Percentiles rank a stretch among this genome's conserved stretches.
phyloP scores from a whole-genome alignment of 1,140 invertebrate species.

The Triops cancriformis region DNA sequence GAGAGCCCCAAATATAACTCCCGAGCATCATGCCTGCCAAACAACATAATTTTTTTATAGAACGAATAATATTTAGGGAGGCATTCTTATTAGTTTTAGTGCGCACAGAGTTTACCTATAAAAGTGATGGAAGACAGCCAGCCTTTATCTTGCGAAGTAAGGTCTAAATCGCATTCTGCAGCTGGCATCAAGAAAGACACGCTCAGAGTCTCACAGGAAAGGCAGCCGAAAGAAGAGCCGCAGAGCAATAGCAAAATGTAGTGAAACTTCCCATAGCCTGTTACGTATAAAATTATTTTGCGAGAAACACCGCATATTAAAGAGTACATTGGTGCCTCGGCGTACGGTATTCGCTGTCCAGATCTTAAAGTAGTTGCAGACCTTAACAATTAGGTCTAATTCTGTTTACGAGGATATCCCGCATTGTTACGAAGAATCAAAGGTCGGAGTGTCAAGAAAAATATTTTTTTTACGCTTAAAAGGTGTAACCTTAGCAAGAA shows the following conservation, averaged over 20 bases:
- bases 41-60: not conserved
- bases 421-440: no score
- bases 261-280: conserved; percentile 87
- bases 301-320: not conserved
- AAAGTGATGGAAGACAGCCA: conserved; percentile 59
- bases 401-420: no score
- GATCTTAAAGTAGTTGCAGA: no score
- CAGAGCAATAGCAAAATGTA: conserved; percentile 76
- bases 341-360: no score
- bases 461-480: no score
- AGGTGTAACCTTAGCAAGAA: no score
- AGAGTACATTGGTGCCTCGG: no score
- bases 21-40: conserved; percentile 21
- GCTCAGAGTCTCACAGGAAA: conserved; percentile 91
- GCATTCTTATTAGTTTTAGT: not conserved
- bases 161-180: conserved; percentile 80
- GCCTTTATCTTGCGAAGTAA: conserved; percentile 75
- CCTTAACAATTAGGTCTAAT: no score
- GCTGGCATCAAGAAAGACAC: conserved; percentile 89
- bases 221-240: conserved; percentile 85
- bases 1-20: not conserved
- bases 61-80: not conserved
- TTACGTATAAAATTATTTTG: conserved; percentile 28
- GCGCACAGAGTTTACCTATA: conserved; percentile 38
- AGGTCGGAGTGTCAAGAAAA: no score